Conservation (phyloP, 1,140 invertebrate species). For the Parasteatoda tepidariorum region DNA sequence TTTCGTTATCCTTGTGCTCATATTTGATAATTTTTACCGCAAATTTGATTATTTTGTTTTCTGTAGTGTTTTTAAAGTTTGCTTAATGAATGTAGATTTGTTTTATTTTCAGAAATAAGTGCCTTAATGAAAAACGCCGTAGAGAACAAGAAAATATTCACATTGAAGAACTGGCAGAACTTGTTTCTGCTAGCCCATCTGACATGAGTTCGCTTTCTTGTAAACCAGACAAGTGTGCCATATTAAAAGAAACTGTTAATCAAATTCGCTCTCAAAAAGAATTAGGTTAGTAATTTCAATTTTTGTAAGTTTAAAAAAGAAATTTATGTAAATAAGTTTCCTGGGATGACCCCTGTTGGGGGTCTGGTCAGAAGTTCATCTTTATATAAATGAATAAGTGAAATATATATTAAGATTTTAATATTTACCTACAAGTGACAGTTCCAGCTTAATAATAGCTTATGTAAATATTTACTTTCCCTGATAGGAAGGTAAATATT, state of each 20-base stretch:
- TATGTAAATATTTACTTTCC: no score
- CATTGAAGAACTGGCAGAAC: slow-evolving; percentile 96
- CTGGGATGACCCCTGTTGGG: no score
- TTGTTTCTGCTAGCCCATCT: slow-evolving; percentile 83
- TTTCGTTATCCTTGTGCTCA: no score
- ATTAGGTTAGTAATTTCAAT: neutral
- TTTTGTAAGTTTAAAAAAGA: neutral
- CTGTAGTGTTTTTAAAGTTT: neutral
- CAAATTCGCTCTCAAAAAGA: slow-evolving; percentile 71
- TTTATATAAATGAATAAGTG: no score
- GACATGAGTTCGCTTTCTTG: slow-evolving; percentile 87
- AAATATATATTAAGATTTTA: no score
- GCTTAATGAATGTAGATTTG: neutral
- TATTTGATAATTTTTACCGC: no score
- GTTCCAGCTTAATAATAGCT: no score
- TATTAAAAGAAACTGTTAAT: slow-evolving; percentile 84
- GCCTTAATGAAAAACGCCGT: slow-evolving; percentile 92
- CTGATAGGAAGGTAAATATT: no score
- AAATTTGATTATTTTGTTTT: no score
- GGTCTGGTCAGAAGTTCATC: no score
- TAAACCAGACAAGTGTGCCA: slow-evolving; percentile 92
- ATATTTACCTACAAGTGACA: no score
- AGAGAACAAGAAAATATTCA: slow-evolving; percentile 89
- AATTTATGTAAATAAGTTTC: neutral
- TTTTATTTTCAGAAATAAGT: slow-evolving; percentile 80